phyloP scores from a whole-genome alignment of 2,113 vertebrate genomes.

The Chionis minor region DNA sequence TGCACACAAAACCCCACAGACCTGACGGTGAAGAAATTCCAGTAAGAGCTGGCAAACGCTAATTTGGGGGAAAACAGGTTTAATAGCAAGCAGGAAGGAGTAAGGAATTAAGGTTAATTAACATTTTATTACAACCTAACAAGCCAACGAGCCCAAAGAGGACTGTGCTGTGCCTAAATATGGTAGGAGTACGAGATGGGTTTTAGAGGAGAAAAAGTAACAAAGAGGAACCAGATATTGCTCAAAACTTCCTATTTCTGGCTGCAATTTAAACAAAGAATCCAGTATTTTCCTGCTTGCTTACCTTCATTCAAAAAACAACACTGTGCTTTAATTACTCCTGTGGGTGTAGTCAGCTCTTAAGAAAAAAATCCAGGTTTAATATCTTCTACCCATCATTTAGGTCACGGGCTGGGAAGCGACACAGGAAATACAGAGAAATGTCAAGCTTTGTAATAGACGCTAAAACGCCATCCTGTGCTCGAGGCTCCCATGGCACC shows the following conservation, averaged over 20 bases:
- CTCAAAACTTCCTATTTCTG: neutral
- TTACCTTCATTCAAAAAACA: slow-evolving; percentile 15
- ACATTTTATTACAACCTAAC: neutral
- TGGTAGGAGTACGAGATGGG: neutral
- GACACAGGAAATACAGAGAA: neutral
- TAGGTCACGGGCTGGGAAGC: slow-evolving; percentile 3
- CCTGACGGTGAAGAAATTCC: neutral
- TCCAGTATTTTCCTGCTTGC: neutral
- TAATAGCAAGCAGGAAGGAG: neutral
- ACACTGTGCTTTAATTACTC: neutral
- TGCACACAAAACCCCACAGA: neutral
- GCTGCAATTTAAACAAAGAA: neutral
- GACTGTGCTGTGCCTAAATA: neutral
- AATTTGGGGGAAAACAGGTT: neutral
- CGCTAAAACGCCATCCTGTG: neutral
- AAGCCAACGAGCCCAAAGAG: neutral
- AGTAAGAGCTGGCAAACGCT: neutral
- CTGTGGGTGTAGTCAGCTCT: slow-evolving; percentile 23
- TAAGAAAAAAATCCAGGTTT: slow-evolving; percentile 16
- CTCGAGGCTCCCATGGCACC: neutral
- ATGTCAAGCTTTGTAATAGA: neutral
- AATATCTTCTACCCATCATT: slow-evolving; percentile 8
- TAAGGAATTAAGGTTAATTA: neutral
- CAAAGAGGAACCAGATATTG: neutral
- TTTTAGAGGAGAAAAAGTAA: neutral